Base-by-base conservation (phyloP, 2,888 invertebrate species). In the Pegoplata infirma region DNA sequence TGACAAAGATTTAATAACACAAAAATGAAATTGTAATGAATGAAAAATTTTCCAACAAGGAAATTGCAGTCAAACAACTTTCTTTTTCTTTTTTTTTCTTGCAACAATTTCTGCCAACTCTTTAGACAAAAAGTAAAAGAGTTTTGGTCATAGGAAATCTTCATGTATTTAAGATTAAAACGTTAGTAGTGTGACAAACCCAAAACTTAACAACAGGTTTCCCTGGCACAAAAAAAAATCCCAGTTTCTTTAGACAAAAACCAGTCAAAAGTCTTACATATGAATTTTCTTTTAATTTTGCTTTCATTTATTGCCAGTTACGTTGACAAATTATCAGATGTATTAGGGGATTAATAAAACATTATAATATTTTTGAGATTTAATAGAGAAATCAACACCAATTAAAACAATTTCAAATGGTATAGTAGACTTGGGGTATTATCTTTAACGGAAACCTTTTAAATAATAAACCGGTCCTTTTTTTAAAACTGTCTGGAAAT, bases 11-110 rank as follows among this genome's bases (percentile, higher is more conserved):
- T 58, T 14, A 5, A 68, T n/a, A n/a, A n/a, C n/a, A n/a, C n/a
- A n/a, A n/a, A n/a, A 68, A 64, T 49, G 17, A 72, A 49, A 59
- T 59, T 67, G 55, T 46, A 55, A 44, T 61, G 47, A 19, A 51
- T 49, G n/a, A 40, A 40, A 36, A n/a, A n/a, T n/a, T 63, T 63
- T 49, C 14, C 36, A 68, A 64, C 69, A 78, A 79, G 78, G 78
- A 79, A 79, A 79, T 79, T 75, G 75, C 78, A 75, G 74, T 75
- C 78, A 71, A 75, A 71, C 78, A 75, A 79, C 78, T 79, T 79
- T 79, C 78, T 79, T 75, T 77, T n/a, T n/a, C n/a, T n/a, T n/a
- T n/a, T n/a, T n/a, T n/a, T n/a, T n/a, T n/a, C n/a, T 59, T 44
- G 14, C 61, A n/a, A 25, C 55, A 23, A 23, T n/a, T 5, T 51